Conservation (phyloP, 2,888 invertebrate genomes). For the Sceliomorpha sp. region DNA sequence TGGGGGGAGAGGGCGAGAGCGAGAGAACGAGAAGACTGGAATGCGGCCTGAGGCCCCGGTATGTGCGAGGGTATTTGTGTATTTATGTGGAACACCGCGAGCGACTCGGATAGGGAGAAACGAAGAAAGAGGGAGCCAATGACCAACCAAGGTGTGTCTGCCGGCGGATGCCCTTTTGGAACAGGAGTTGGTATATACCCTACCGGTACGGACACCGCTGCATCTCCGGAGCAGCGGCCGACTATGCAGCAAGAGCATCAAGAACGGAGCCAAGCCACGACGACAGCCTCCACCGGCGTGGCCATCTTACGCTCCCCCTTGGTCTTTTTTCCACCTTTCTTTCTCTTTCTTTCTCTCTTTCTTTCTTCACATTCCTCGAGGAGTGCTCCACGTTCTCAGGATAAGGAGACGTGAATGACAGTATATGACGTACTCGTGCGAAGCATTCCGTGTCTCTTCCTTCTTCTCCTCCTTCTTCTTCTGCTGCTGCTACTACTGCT, state of each 20-base stretch:
- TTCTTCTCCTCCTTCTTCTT: constrained; percentile 5
- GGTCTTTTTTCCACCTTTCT: constrained; percentile 57
- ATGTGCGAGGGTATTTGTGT: constrained; percentile 75
- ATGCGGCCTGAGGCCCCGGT: constrained; percentile 77
- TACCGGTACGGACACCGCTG: constrained; percentile 8
- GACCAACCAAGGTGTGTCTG: constrained; percentile 78
- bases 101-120: constrained; percentile 19
- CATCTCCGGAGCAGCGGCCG: constrained; percentile 56
- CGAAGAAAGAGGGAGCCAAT: constrained; percentile 68
- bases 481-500: no score
- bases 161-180: constrained; percentile 72
- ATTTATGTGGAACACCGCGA: constrained; percentile 77
- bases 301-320: constrained; percentile 35
- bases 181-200: constrained; percentile 60
- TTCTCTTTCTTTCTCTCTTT: constrained; percentile 42
- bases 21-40: constrained; percentile 64
- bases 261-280: constrained; percentile 63
- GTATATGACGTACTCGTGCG: neutral
- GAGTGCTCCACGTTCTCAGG: constrained; percentile 18
- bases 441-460: neutral
- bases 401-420: constrained; percentile 11
- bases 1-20: neutral
- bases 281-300: constrained; percentile 65
- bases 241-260: constrained; percentile 75
- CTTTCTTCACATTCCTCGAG: constrained; percentile 22